Base-by-base conservation (phyloP, 2,113 vertebrate species). In the Elanoides forficatus region DNA sequence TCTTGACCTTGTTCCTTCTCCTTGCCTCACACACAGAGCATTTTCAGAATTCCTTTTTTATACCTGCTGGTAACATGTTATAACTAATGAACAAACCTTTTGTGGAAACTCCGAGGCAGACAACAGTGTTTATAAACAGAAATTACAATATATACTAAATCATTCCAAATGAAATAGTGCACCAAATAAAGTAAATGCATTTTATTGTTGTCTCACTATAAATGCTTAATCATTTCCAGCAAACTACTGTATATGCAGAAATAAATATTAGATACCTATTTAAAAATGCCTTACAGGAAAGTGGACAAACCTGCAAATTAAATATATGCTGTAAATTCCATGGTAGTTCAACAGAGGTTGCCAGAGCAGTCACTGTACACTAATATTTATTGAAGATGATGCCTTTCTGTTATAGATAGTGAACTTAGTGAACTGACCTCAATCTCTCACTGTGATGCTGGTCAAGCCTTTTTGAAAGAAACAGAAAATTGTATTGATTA, bases 271-370 rank as follows among this genome's bases (percentile, higher is more conserved):
- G 88, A 30, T 53, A 58, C 55, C 56, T 56, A 29, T 18, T 89
- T 74, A 10, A 87, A 86, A 84, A 93, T 53, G 60, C 86, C 81
- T 96, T 95, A 59, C 20, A 13, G 94, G 96, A 95, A 97, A 89
- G 75, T 25, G 53, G 65, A 68, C 68, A 81, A 80, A 87, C 36
- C 53, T 82, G 76, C 27, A 75, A 48, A 75, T 48, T 38, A 90
- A 65, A 40, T 63, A 7, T 2, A 9, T 43, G 85, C 86, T 81
- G 80, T 67, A 45, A 81, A 25, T 60, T 45, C 34, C 10, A 13
- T 30, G 26, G 47, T 30, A 50, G 60, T 75, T 74, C 78, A 75
- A 16, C 56, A 71, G 63, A 67, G 88, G 74, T 52, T 92, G 87
- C 79, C 87, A 81, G 75, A 78, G 73, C 68, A n/a, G 78, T 60